Percentiles rank a stretch among this genome's conserved stretches.
phyloP scores from a whole-genome alignment of 2,888 invertebrate species.

The Spatulosminthurus flaviceps region DNA sequence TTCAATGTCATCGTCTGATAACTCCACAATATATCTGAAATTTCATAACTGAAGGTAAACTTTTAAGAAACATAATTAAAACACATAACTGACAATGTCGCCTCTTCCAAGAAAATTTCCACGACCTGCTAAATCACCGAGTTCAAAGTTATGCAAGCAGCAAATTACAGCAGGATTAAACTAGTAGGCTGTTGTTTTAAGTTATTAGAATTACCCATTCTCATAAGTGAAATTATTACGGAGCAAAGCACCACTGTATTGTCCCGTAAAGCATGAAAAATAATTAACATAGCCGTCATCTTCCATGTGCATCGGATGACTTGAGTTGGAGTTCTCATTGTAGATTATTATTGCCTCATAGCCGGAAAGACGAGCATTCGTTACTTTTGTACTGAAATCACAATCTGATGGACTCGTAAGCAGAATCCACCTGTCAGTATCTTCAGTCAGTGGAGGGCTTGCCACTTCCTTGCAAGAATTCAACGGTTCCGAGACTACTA shows the following conservation, averaged over 20 bases:
- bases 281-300: neutral
- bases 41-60: too few species aligned
- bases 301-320: conserved; percentile 10
- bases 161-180: neutral
- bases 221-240: conserved; percentile 34
- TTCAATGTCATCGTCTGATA: conserved; percentile 24
- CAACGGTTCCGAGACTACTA: neutral
- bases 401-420: conserved; percentile 26
- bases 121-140: too few species aligned
- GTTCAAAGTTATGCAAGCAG: neutral
- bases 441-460: neutral
- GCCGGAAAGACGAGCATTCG: conserved; percentile 34
- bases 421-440: conserved; percentile 15
- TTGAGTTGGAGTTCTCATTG: conserved; percentile 22
- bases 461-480: conserved; percentile 7
- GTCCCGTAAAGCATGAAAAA: conserved; percentile 33
- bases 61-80: too few species aligned
- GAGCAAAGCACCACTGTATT: conserved; percentile 17
- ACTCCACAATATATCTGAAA: conserved; percentile 37
- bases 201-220: conserved; percentile 32
- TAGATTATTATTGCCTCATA: conserved; percentile 42
- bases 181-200: neutral
- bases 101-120: too few species aligned
- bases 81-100: too few species aligned
- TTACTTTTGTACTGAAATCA: conserved; percentile 30